A percentile compares a stretch with the other conserved stretches of the same genome.
phyloP scores from a whole-genome alignment of 2,888 invertebrate genomes.

The Corythucha ciliata region DNA sequence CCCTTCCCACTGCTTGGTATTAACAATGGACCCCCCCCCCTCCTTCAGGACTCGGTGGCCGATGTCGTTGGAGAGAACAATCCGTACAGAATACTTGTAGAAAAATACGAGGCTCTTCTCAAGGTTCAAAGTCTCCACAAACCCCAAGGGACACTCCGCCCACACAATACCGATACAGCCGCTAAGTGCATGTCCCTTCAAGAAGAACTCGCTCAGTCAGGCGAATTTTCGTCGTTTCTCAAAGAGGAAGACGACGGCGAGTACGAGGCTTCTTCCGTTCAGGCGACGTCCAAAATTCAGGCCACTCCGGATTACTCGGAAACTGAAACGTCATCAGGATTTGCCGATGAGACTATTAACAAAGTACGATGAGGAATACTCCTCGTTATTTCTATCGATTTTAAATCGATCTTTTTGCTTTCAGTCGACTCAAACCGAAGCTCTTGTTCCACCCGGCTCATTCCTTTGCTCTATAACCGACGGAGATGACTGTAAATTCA shows the following conservation, averaged over 20 bases:
- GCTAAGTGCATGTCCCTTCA: conserved; percentile 46
- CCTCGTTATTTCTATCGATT: too few species aligned
- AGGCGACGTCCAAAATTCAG: conserved; percentile 12
- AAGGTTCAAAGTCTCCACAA: conserved; percentile 51
- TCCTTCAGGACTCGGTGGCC: conserved; percentile 34
- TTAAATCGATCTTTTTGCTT: background rate
- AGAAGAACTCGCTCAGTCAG: conserved; percentile 66
- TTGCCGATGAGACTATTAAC: conserved; percentile 73
- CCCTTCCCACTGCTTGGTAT: background rate
- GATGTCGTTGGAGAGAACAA: conserved; percentile 34
- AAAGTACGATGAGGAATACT: too few species aligned
- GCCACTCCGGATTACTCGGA: conserved; percentile 75
- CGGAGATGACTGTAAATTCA: conserved; percentile 75
- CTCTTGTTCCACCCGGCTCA: conserved; percentile 59
- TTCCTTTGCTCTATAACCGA: conserved; percentile 76
- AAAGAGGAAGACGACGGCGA: conserved; percentile 27
- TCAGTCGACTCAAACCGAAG: conserved; percentile 65
- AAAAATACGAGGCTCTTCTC: conserved; percentile 74
- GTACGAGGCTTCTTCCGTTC: conserved; percentile 24
- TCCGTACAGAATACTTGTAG: conserved; percentile 66
- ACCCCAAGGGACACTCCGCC: conserved; percentile 22
- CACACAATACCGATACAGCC: conserved; percentile 17
- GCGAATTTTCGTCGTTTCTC: conserved; percentile 43
- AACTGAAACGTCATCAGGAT: conserved; percentile 75
- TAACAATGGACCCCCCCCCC: too few species aligned